Evolutionary conservation across 1,140 invertebrate species (phyloP), one percentile per base, ranked within the genome.

Genomic region (Stratiolaelaps scimitus): DNA sequence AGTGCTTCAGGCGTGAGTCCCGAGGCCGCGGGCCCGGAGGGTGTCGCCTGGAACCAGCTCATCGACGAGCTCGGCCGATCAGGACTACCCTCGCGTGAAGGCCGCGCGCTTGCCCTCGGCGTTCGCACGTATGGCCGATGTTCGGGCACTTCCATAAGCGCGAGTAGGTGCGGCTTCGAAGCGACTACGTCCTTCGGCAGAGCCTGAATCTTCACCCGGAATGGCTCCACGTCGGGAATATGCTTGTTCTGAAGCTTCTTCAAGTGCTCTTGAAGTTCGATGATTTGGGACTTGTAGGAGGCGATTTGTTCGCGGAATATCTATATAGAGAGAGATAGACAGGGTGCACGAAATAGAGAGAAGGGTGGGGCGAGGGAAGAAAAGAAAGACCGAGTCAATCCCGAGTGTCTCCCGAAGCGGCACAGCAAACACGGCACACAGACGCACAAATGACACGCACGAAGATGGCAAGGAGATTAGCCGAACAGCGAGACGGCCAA

Each of bases 241-340:
- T 60, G 53, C 53, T 60, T 60, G 60, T 70, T 67, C 34, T 70
- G 65, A 60, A 70, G 65, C 28, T 40, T 68, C 68, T 69, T 70
- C 44, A 70, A 68, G 29, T 65, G 68, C 26, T 74, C 73, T 68
- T 73, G 71, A 17, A 77, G 69, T 56, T 73, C 70, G 68, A 68
- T 70, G 20, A 77, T 71, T 69, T 68, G 72, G 44, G 69, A 70
- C 53, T 75, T 72, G 69, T 74, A 74, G 10, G 66, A 66, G 70
- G 73, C 72, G 60, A 76, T 76, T 67, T 77, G 72, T 45, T 70
- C 71, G 48, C 72, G 71, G 69, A 76, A 70, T 48, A 68, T 74
- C 76, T 77, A 60, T 60, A 60, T 60, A 15, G 53, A 43, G 40
- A 67, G 29, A 46, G 44, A 69, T 45, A 64, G 56, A 67, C 19